These are phyloP conservation scores for Micromussa lordhowensis DNA, from an alignment of 92 coral and sea anemone genomes.

Conservation along the genomic window DNA sequence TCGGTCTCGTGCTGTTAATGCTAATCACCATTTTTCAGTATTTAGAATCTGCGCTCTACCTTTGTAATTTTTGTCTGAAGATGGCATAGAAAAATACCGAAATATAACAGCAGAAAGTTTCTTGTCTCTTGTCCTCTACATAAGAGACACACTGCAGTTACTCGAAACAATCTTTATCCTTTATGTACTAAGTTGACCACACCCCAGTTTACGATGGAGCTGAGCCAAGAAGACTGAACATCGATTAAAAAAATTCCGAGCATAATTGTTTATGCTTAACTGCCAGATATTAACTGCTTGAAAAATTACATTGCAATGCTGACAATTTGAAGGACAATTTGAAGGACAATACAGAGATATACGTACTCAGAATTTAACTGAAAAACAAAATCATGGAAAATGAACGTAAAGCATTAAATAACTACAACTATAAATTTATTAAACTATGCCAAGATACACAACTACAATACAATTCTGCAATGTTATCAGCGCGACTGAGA, in stretches of 20 bases:
- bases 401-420: background rate
- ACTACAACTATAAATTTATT: background rate
- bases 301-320: background rate
- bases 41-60: too few species aligned
- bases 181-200: background rate
- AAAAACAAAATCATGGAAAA: background rate
- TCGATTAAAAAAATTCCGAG: background rate
- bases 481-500: background rate
- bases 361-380: background rate
- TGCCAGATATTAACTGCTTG: background rate
- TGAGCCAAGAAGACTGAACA: background rate
- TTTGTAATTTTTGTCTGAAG: too few species aligned
- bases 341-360: background rate
- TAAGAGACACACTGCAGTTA: too few species aligned
- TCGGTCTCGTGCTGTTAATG: too few species aligned
- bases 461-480: background rate
- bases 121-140: too few species aligned
- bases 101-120: too few species aligned
- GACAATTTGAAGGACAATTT: background rate
- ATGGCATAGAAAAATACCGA: too few species aligned
- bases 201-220: background rate
- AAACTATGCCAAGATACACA: too few species aligned
- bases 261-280: background rate
- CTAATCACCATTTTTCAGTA: too few species aligned
- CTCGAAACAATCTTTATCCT: too few species aligned